These are phyloP conservation scores for Clarias pachynema DNA, from an alignment of 2,797 vertebrate genomes.

Conservation along the genomic window DNA sequence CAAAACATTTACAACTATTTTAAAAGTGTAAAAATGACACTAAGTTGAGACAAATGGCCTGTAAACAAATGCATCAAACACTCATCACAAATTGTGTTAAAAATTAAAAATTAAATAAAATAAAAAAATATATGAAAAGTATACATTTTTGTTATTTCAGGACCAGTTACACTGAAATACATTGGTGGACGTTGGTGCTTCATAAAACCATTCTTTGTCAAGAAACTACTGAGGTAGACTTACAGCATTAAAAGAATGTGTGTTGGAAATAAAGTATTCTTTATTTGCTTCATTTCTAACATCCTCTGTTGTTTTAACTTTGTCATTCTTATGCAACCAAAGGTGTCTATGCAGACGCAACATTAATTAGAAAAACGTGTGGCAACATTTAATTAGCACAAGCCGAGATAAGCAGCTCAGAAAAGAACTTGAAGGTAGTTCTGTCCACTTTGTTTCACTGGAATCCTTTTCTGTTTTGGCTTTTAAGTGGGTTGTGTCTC, in stretches of 20 bases:
- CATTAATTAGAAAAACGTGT: background rate
- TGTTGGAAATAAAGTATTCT: background rate
- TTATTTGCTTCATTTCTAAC: too few species aligned
- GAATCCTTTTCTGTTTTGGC: slow-evolving; percentile 2
- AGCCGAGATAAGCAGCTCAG: slow-evolving; percentile 20
- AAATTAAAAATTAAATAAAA: background rate
- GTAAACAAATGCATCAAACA: background rate
- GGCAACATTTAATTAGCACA: background rate
- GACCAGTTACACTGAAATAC: background rate
- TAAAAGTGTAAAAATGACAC: too few species aligned
- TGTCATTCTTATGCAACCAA: background rate
- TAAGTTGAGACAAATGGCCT: background rate
- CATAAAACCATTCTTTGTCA: background rate
- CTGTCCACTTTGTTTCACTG: background rate
- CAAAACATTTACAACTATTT: background rate
- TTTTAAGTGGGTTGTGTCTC: background rate
- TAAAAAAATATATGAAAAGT: background rate
- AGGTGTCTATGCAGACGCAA: background rate
- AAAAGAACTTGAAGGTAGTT: background rate
- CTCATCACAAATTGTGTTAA: background rate
- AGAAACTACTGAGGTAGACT: background rate
- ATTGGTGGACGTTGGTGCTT: background rate
- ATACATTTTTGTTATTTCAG: background rate
- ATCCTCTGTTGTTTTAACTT: background rate
- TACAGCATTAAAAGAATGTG: background rate